Evolutionary conservation across 2,113 vertebrate species (phyloP).

Genomic region (Eidolon helvum): DNA sequence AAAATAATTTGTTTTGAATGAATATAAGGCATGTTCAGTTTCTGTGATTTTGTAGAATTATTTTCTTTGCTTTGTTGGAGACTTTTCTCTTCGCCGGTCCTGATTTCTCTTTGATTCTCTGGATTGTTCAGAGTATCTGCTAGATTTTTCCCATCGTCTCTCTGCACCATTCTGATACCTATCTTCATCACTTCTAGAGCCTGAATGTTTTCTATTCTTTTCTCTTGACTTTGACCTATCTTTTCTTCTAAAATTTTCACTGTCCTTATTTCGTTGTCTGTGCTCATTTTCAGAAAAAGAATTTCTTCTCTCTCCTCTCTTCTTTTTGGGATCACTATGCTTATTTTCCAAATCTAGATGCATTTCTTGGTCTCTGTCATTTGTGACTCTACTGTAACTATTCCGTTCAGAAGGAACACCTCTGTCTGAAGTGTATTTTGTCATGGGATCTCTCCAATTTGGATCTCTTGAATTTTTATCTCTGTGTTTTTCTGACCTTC

Average conservation of each 20-base stretch:
- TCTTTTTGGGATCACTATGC: constrained; percentile 74
- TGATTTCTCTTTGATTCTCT: constrained; percentile 81
- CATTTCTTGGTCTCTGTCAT: constrained; percentile 76
- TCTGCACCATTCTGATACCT: constrained; percentile 82
- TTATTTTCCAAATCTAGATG: constrained; percentile 77
- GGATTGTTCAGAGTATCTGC: constrained; percentile 79
- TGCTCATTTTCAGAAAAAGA: constrained; percentile 84
- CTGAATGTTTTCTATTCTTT: constrained; percentile 71
- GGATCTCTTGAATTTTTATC: constrained; percentile 70
- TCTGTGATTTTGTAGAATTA: constrained; percentile 21
- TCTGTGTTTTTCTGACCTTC: constrained; percentile 77
- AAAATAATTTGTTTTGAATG: constrained; percentile 68
- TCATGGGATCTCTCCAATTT: constrained; percentile 69
- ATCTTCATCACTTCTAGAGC: constrained; percentile 73
- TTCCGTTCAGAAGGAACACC: constrained; percentile 74
- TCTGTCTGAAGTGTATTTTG: constrained; percentile 71
- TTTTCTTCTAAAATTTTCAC: constrained; percentile 77
- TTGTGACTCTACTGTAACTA: constrained; percentile 56
- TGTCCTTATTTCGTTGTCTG: constrained; percentile 77
- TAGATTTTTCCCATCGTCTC: constrained; percentile 72
- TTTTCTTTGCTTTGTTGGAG: constrained; percentile 83
- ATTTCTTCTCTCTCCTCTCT: constrained; percentile 79
- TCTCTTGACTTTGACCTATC: constrained; percentile 85
- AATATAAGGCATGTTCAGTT: constrained; percentile 37
- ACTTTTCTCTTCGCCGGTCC: constrained; percentile 79